Percentiles rank a stretch among this genome's conserved stretches.
Conservation (phyloP, 2,888 invertebrate genomes). For the Helicoverpa assulta region DNA sequence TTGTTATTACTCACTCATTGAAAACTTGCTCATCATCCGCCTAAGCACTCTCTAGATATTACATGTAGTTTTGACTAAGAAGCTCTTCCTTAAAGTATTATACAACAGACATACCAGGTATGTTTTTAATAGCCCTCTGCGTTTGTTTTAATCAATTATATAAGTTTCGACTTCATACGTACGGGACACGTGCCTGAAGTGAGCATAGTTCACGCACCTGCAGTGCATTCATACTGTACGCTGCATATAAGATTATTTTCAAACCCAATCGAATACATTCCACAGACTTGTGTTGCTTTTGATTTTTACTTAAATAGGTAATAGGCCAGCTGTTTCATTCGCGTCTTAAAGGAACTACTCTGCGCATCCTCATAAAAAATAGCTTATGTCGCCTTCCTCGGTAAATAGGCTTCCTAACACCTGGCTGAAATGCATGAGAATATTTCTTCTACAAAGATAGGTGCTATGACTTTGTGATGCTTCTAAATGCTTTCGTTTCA, state of each 20-base stretch:
- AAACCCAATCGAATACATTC: constrained; percentile 7
- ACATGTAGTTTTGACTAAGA: constrained; percentile 1
- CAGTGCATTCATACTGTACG: constrained; percentile 3
- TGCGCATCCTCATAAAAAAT: too few species aligned
- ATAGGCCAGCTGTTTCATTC: background rate
- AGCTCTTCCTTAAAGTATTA: constrained; percentile 20
- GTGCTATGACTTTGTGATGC: too few species aligned
- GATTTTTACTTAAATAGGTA: background rate
- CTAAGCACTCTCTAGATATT: constrained; percentile 20
- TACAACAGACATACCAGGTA: constrained; percentile 17
- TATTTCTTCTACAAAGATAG: too few species aligned
- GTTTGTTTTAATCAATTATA: constrained; percentile 29
- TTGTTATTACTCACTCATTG: background rate
- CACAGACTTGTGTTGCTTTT: background rate
- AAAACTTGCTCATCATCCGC: background rate
- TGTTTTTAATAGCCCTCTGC: background rate
- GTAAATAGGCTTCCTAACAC: too few species aligned
- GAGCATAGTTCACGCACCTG: constrained; percentile 12
- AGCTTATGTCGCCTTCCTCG: background rate
- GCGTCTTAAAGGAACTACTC: too few species aligned
- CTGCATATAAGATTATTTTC: constrained; percentile 20
- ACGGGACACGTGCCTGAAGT: background rate
- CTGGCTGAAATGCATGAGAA: too few species aligned
- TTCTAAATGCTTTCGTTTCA: too few species aligned
- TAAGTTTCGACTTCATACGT: constrained; percentile 13